Base-by-base conservation (phyloP, 2,797 vertebrate species). In the Echiichthys vipera region DNA sequence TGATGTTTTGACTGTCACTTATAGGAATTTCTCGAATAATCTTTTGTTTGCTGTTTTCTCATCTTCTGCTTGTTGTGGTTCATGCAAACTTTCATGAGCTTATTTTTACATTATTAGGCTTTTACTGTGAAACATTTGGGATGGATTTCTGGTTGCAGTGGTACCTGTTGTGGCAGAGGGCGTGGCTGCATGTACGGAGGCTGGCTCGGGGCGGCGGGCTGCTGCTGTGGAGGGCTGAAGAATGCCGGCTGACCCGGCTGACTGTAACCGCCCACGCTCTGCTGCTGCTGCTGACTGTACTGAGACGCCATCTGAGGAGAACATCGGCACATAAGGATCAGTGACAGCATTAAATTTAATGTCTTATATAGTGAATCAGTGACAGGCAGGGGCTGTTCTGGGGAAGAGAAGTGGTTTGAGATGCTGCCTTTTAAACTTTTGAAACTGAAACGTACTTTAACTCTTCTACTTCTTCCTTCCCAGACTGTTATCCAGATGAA, bases 201-300 rank as follows among this genome's bases (percentile, higher is more conserved):
- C 92, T 97, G 97, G 64, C 95, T 94, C 2, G 96, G 95, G 75
- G 96, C 94, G 1, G 95, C 94, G 5, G 95, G 90, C 89, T 94
- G 96, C 46, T 94, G 95, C 37, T 96, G 95, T 42, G 96, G 94
- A 61, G 96, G 95, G 94, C 95, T 97, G 94, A 97, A 97, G 84
- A 96, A 97, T 0, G 96, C 93, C 64, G 96, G 96, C 90, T 97
- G 96, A 80, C 96, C 95, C 78, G 96, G 96, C 80, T 96, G 96
- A 91, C 96, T 94, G 95, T 96, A 98, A 42, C 95, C 92, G 0
- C 94, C 94, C 54, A 96, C 89, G 77, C 91, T 94, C 91, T 97
- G 86, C 64, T 97, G 81, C 63, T 72, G 54, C 39, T 97, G 97
- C 86, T 96, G 96, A 59, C 92, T 83, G 7, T 96, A 97, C 92